A percentile compares a stretch with the other conserved stretches of the same genome.
phyloP scores from a whole-genome alignment of 2,888 invertebrate species.

The Spatulosminthurus flaviceps region DNA sequence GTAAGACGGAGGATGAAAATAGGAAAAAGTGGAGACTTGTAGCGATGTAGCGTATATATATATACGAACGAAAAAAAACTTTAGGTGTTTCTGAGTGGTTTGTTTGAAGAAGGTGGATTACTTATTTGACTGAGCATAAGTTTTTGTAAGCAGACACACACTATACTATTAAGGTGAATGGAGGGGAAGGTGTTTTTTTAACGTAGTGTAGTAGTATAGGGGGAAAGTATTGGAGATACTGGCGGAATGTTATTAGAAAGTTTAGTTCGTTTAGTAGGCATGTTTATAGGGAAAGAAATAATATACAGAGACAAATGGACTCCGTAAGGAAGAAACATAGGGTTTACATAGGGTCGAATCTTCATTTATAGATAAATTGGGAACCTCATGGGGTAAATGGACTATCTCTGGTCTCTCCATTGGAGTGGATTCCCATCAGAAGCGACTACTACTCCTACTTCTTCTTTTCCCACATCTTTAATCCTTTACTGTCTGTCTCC shows the following conservation, averaged over 20 bases:
- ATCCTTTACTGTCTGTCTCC: slow-evolving; percentile 56
- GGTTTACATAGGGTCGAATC: neutral
- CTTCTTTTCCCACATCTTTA: slow-evolving; percentile 51
- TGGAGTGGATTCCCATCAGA: slow-evolving; percentile 36
- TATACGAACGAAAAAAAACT: no score
- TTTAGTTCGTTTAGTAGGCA: neutral
- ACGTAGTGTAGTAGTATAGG: slow-evolving; percentile 3
- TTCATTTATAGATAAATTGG: neutral
- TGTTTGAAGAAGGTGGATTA: neutral
- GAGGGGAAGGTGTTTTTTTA: neutral
- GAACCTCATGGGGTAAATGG: neutral
- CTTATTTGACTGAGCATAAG: neutral
- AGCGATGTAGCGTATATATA: no score
- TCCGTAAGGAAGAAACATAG: neutral
- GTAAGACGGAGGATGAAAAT: no score
- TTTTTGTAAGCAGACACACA: neutral
- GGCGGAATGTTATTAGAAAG: slow-evolving; percentile 2
- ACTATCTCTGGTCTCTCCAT: neutral
- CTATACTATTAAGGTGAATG: slow-evolving; percentile 18
- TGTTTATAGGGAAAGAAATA: no score
- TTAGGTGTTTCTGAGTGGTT: neutral
- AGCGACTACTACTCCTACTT: slow-evolving; percentile 39
- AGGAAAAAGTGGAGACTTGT: no score
- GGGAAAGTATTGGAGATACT: neutral
- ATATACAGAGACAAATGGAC: no score